Conservation (phyloP, 2,888 invertebrate genomes). For the Nudaria mundana region DNA sequence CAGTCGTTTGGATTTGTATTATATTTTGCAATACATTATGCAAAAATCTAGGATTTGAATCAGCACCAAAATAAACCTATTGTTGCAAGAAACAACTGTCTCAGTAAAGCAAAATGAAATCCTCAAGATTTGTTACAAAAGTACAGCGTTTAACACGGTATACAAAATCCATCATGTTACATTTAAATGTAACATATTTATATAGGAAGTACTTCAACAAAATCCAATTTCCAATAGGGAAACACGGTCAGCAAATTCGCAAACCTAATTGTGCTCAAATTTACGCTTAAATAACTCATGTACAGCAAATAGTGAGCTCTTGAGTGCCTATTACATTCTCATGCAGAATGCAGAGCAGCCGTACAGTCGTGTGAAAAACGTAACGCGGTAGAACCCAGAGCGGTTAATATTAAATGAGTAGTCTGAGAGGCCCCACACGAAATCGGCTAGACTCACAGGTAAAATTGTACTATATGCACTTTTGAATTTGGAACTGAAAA, state of each 20-base stretch:
- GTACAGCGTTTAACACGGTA: too few species aligned
- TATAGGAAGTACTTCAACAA: background rate
- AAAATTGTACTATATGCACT: slow-evolving; percentile 60
- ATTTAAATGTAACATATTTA: background rate
- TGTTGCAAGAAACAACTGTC: too few species aligned
- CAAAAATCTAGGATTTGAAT: too few species aligned
- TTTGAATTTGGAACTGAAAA: slow-evolving; percentile 57
- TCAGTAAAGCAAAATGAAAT: too few species aligned
- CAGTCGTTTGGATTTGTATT: too few species aligned
- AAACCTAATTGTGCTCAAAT: slow-evolving; percentile 54
- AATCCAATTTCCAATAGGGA: slow-evolving; percentile 4
- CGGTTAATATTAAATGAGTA: slow-evolving; percentile 74
- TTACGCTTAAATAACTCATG: slow-evolving; percentile 61
- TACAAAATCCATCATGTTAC: too few species aligned
- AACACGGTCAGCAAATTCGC: slow-evolving; percentile 20
- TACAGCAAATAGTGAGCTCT: slow-evolving; percentile 59
- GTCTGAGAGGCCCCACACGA: slow-evolving; percentile 52
- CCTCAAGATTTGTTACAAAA: too few species aligned
- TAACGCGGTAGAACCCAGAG: slow-evolving; percentile 42
- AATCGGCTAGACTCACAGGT: slow-evolving; percentile 64
- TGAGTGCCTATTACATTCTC: slow-evolving; percentile 72
- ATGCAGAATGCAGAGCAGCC: slow-evolving; percentile 71
- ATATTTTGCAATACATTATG: too few species aligned
- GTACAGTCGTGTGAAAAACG: slow-evolving; percentile 67
- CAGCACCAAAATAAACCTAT: too few species aligned